A percentile compares a stretch with the other conserved stretches of the same genome.
Conservation (phyloP, 1,140 invertebrate genomes). For the Trichogramma pretiosum region DNA sequence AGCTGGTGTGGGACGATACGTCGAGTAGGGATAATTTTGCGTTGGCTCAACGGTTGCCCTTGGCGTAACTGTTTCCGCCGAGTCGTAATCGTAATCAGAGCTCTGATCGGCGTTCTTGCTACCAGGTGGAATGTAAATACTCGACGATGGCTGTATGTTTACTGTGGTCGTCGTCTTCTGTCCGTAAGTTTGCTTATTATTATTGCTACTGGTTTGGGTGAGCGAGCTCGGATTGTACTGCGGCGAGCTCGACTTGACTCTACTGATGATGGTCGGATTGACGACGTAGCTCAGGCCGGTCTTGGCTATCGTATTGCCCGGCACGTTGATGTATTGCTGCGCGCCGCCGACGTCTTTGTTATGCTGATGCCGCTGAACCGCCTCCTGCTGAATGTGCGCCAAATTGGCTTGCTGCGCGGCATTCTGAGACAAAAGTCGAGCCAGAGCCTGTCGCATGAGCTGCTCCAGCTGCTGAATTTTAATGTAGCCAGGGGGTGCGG, state of each 20-base stretch:
- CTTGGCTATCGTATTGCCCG: constrained; percentile 24
- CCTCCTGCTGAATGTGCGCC: constrained; percentile 15
- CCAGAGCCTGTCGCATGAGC: constrained; percentile 29
- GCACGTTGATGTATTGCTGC: constrained; percentile 17
- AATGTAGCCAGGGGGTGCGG: constrained; percentile 20
- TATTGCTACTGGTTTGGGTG: constrained; percentile 3
- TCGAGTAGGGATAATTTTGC: constrained; percentile 30
- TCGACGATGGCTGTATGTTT: constrained; percentile 26
- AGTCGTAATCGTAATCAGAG: constrained; percentile 30
- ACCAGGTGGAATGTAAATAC: constrained; percentile 28
- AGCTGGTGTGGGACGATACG: constrained; percentile 29
- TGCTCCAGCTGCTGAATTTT: constrained; percentile 35
- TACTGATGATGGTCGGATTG: constrained; percentile 26
- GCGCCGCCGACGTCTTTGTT: constrained; percentile 4
- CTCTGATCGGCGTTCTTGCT: constrained; percentile 1
- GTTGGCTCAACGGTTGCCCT: constrained; percentile 26
- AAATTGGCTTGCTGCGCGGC: constrained; percentile 20
- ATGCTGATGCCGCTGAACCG: constrained; percentile 10
- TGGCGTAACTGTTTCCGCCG: not conserved
- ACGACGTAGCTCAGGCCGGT: constrained; percentile 31
- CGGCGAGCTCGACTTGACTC: constrained; percentile 21
- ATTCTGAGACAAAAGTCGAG: constrained; percentile 30
- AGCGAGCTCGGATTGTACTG: constrained; percentile 4
- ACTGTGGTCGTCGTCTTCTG: constrained; percentile 27
- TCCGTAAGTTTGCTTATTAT: constrained; percentile 22